Evolutionary conservation across 2,888 invertebrate species (phyloP).

Genomic region (Scaptomyza parva): DNA sequence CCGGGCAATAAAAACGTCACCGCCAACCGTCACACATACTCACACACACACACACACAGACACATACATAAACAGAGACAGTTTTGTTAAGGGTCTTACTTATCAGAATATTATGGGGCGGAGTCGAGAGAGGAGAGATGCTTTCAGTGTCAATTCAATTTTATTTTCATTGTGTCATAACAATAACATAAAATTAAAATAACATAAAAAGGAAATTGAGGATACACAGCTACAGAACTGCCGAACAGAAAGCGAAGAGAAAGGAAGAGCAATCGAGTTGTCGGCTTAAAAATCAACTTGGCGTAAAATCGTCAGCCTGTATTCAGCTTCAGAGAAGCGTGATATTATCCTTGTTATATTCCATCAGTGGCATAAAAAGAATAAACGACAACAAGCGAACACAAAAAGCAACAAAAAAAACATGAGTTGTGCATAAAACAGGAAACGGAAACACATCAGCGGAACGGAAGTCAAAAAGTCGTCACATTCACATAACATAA

Average conservation of each 20-base stretch:
- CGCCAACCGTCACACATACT: constrained; percentile 73
- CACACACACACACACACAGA: constrained; percentile 19
- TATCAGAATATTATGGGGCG: constrained; percentile 37
- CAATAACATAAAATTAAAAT: constrained; percentile 85
- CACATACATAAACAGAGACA: constrained; percentile 18
- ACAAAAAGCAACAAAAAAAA: constrained; percentile 38
- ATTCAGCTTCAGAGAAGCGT: constrained; percentile 34
- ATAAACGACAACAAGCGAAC: constrained; percentile 28
- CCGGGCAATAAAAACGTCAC: constrained; percentile 84
- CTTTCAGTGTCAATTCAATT: constrained; percentile 85
- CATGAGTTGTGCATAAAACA: constrained; percentile 75
- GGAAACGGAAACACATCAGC: constrained; percentile 84
- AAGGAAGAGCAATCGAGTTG: constrained; percentile 14
- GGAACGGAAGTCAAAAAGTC: constrained; percentile 83
- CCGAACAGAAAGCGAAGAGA: neutral
- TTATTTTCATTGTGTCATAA: constrained; percentile 85
- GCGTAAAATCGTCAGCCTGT: constrained; percentile 79
- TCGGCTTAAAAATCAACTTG: constrained; percentile 80
- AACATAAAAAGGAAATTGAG: constrained; percentile 85
- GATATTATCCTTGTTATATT: constrained; percentile 74
- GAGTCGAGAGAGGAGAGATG: constrained; percentile 42
- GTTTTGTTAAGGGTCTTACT: constrained; percentile 51
- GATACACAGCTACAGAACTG: constrained; percentile 62
- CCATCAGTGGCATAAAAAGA: constrained; percentile 3
- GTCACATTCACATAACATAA: constrained; percentile 79